Evolutionary conservation across 2,888 invertebrate genomes (phyloP).

Genomic region (Nebria brevicollis): DNA sequence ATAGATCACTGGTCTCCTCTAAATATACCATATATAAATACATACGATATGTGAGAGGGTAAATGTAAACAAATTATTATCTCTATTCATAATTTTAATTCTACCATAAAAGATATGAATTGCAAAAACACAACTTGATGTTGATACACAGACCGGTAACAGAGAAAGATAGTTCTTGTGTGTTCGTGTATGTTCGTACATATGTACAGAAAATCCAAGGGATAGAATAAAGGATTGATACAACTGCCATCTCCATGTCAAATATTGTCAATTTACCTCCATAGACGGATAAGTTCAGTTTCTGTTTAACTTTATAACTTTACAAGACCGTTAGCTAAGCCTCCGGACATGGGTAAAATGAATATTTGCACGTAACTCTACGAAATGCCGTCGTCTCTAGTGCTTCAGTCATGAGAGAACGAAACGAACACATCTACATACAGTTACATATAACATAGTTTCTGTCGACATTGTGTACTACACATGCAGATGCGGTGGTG

Average conservation of each 20-base stretch:
- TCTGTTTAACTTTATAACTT: conserved; percentile 47
- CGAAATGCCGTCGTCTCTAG: conserved; percentile 27
- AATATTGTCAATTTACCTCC: conserved; percentile 47
- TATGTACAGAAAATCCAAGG: not conserved
- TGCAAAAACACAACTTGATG: conserved; percentile 16
- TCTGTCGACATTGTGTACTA: conserved; percentile 1
- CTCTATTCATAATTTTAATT: no score
- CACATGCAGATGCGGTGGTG: not conserved
- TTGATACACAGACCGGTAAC: conserved; percentile 6
- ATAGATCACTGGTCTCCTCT: no score
- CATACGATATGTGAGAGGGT: no score
- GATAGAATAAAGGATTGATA: conserved; percentile 46
- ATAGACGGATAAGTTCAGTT: conserved; percentile 34
- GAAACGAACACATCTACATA: conserved; percentile 12
- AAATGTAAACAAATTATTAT: no score
- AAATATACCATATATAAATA: no score
- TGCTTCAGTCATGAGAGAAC: not conserved
- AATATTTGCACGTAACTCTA: conserved; percentile 45
- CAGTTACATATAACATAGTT: not conserved
- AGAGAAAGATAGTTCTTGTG: not conserved
- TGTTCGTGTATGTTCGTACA: no score
- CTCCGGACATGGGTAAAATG: conserved; percentile 45
- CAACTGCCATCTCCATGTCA: conserved; percentile 46
- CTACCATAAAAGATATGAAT: no score
- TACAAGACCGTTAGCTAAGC: conserved; percentile 45